Evolutionary conservation across 2,113 vertebrate genomes (phyloP), one percentile per base, ranked within the genome.

Genomic region (Pelvicachromis taeniatus): DNA sequence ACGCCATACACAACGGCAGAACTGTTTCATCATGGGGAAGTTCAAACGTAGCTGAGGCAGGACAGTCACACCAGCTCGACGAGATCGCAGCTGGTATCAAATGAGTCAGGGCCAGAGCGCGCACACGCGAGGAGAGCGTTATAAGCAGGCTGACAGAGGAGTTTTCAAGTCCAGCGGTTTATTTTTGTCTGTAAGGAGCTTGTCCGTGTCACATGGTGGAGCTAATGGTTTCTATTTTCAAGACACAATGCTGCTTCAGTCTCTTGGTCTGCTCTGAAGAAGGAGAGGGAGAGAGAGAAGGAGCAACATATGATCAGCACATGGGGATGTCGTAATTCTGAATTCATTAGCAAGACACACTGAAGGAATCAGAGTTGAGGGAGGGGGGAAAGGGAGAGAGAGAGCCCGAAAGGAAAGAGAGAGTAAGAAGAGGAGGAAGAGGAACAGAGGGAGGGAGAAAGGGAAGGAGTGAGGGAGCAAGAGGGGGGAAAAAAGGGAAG

Each of bases 241-340:
- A 95, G 95, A 96, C 89, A 97, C 97, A 97, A 97, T 96, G 97
- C 96, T 88, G 94, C 97, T 96, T 96, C 96, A 97, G 97, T 96
- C 88, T 95, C 90, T 92, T 38, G 65, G 86, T 83, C 79, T 85
- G 83, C 50, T 87, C 79, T 58, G 82, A 84, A 63, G 35, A 82
- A 50, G 14, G 63, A 68, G 52, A 83, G 82, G 78, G 40, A 40
- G 56, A 80, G 59, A 61, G 84, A 75, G 70, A 88, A 83, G 56
- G 7, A 77, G 68, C 88, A 94, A 92, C 97, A 98, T 98, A 97
- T 97, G 97, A 98, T 96, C 96, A 95, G 96, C 97, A 98, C 97
- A 99, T 98, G 98, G 97, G 97, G 96, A 97, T 97, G 97, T 96
- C 96, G 97, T 97, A 97, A 97, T 96, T 97, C 89, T 95, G 96